phyloP scores from a whole-genome alignment of 2,113 vertebrate genomes.

The Zosterops pallidus region DNA sequence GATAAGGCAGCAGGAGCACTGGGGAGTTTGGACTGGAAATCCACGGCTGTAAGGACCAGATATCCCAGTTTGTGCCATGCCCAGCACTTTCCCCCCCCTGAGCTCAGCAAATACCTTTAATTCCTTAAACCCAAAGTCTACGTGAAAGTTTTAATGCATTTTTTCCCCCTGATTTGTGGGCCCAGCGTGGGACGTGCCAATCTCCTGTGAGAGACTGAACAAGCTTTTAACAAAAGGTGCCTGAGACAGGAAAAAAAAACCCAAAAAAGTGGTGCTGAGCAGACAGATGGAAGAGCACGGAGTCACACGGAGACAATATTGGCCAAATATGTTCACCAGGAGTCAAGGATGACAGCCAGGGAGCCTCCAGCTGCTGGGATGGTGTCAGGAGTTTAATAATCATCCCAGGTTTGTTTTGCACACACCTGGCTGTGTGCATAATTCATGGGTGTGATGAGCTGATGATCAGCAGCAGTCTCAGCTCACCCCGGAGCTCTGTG shows the following conservation, averaged over 20 bases:
- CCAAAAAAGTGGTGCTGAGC: background rate
- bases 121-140: background rate
- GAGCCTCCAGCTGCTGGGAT: conserved; percentile 37
- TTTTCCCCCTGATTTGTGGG: background rate
- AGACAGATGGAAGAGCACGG: conserved; percentile 25
- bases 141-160: background rate
- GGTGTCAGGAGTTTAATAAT: conserved; percentile 25
- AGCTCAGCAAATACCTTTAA: background rate
- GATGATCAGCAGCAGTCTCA: conserved; percentile 48
- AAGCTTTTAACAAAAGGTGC: background rate
- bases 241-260: background rate
- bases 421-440: conserved; percentile 9
- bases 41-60: background rate
- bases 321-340: conserved; percentile 42
- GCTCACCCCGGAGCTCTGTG: conserved; percentile 8
- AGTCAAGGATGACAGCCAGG: conserved; percentile 13
- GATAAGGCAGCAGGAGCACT: background rate
- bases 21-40: background rate
- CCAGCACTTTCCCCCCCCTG: background rate
- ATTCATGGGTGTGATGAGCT: conserved; percentile 46
- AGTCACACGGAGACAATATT: conserved; percentile 16
- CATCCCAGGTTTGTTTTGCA: conserved; percentile 34
- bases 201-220: background rate
- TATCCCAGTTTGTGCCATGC: background rate
- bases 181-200: background rate